Base-by-base conservation (phyloP, 2,888 invertebrate genomes). In the Nymphalis urticae region DNA sequence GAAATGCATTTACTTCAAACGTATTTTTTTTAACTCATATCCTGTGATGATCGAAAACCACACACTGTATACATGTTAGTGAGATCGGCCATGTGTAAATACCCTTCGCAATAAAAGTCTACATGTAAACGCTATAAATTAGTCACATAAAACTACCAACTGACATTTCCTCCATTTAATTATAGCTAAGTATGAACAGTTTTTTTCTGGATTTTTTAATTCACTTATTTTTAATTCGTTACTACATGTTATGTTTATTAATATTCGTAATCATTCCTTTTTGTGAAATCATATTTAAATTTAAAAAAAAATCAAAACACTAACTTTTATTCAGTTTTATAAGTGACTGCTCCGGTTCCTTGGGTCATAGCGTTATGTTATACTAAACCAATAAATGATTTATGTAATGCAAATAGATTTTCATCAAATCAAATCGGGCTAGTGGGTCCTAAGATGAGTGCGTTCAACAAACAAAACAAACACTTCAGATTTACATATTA, bases 81-180 rank as follows among this genome's bases (percentile, higher is more conserved):
- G 19, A 21, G 54, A 16, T n/a, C 54, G 19, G 42, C 42, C 58
- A 36, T 58, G 58, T 58, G 42, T 58, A 19, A 58, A 58, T 58
- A 58, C 1, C 58, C 36, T 58, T 24, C 54, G 58, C 42, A 58
- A 58, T 58, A 58, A 56, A 56, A 17, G 27, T 58, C 42, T 42
- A 17, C 36, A 36, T 56, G n/a, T 56, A 32, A 56, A 56, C 24
- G n/a, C 58, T n/a, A 58, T 58, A 58, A 58, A 58, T 58, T 42
- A 58, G 36, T 58, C 19, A 36, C 58, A 58, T 58, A 58, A 58
- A 42, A 58, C n/a, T 58, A n/a, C 19, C 58, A 19, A 42, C 58
- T 42, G 42, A 32, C 42, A 42, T 36, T 58, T 58, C 58, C 58
- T 42, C 19, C 13, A 19, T 58, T 58, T 58, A 58, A 58, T 58